Percentiles rank a stretch among this genome's conserved stretches.
These are phyloP conservation scores for Parasteatoda lunata DNA, from an alignment of 2,888 invertebrate species.

Conservation along the genomic window DNA sequence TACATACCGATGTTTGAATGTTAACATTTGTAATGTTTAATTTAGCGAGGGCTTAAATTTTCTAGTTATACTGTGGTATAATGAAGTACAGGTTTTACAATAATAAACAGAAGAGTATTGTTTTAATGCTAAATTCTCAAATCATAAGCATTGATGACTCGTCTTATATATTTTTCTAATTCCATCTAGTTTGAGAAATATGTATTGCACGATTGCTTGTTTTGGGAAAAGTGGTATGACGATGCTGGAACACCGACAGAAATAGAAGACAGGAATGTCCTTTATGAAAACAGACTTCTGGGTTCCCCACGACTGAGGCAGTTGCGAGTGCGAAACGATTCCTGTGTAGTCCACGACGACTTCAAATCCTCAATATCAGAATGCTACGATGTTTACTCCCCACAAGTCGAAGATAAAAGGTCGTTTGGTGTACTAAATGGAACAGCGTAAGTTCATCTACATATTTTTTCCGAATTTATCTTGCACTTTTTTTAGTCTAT, in stretches of 20 bases:
- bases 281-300: slow-evolving; percentile 79
- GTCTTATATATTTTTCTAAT: background rate
- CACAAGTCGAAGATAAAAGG: slow-evolving; percentile 77
- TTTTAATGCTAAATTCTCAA: too few species aligned
- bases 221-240: slow-evolving; percentile 78
- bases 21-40: too few species aligned
- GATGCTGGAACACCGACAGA: slow-evolving; percentile 70
- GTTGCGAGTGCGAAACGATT: slow-evolving; percentile 78
- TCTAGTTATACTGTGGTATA: too few species aligned
- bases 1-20: too few species aligned
- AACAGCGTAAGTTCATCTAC: slow-evolving; percentile 71
- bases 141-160: too few species aligned
- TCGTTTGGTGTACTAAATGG: slow-evolving; percentile 75
- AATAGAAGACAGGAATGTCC: slow-evolving; percentile 75
- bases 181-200: slow-evolving; percentile 75
- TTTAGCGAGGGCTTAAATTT: too few species aligned
- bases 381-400: slow-evolving; percentile 79
- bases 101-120: too few species aligned
- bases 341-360: slow-evolving; percentile 80
- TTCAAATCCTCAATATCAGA: slow-evolving; percentile 79
- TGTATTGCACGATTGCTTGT: slow-evolving; percentile 77
- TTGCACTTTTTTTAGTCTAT: too few species aligned
- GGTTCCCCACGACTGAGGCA: slow-evolving; percentile 79
- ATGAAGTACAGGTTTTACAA: too few species aligned
- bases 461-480: too few species aligned